Conservation (phyloP, 2,888 invertebrate species). For the Pristionchus mayeri region DNA sequence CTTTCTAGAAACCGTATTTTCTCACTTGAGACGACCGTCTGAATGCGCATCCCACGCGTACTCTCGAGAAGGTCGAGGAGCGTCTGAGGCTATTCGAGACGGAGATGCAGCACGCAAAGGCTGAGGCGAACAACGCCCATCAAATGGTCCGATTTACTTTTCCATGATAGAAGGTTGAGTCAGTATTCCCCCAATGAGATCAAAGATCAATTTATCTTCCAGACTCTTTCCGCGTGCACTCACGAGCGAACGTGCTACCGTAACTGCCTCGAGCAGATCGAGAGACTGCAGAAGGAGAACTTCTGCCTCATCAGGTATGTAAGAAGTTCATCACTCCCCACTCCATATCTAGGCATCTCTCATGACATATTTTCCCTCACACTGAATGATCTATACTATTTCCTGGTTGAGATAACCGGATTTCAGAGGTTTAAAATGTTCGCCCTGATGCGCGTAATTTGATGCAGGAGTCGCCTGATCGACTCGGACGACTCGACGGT, state of each 20-base stretch:
- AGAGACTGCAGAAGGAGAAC: slow-evolving; percentile 72
- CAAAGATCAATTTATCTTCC: too few species aligned
- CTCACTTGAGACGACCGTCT: slow-evolving; percentile 10
- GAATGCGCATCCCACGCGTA: slow-evolving; percentile 45
- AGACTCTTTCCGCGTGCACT: slow-evolving; percentile 62
- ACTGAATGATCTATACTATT: too few species aligned
- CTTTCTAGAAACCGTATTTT: too few species aligned
- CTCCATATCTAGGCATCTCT: too few species aligned
- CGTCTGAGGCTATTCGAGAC: slow-evolving; percentile 63
- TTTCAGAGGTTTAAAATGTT: too few species aligned
- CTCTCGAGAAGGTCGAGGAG: slow-evolving; percentile 66
- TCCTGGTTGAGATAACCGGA: too few species aligned
- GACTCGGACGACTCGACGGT: slow-evolving; percentile 45
- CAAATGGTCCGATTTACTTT: slow-evolving; percentile 58
- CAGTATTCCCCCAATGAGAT: too few species aligned
- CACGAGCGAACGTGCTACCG: slow-evolving; percentile 69
- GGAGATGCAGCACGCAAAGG: slow-evolving; percentile 62
- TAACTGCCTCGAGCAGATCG: slow-evolving; percentile 71
- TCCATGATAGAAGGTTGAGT: too few species aligned
- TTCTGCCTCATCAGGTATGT: slow-evolving; percentile 68
- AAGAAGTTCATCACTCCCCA: too few species aligned
- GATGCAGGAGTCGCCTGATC: slow-evolving; percentile 29
- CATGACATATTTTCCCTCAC: too few species aligned
- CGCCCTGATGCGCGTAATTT: too few species aligned
- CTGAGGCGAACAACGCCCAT: slow-evolving; percentile 65